Evolutionary conservation across 2,113 vertebrate species (phyloP), one percentile per base, ranked within the genome.

Genomic region (Rhombomys opimus): DNA sequence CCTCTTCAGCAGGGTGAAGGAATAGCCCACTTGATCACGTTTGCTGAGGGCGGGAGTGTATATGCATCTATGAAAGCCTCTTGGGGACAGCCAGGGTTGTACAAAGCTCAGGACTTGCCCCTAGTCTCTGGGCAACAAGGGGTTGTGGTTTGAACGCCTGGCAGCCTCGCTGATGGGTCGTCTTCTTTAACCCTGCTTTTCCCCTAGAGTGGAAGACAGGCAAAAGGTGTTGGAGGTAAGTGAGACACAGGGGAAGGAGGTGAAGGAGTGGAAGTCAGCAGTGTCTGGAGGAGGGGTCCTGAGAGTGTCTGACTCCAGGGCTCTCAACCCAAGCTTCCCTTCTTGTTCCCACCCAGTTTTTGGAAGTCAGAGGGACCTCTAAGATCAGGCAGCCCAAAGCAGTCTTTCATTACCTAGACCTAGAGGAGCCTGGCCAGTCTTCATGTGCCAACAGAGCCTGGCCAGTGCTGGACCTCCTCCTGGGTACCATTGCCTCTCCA

Each of bases 71-170:
- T 57, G 80, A 80, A 63, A 63, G 14, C 84, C 30, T 88, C 23
- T n/a, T 57, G 11, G 15, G 65, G 38, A 54, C 59, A 46, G 41
- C 72, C 10, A 35, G 70, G n/a, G 35, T 13, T 10, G 82, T 6
- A 25, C 20, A 17, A 61, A 75, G 67, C 38, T 54, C 35, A 15
- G 54, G 27, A 73, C 46, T 72, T 72, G 93, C 46, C 72, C 23
- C 5, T n/a, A 3, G 86, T 52, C 70, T 3, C 68, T 54, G 11
- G 25, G 10, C 72, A 32, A 68, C 72, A n/a, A 10, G 2, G 41
- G n/a, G 80, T 70, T 90, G 72, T 73, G 80, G 38, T 27, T 92
- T 67, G 96, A 94, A 75, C 78, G 27, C 18, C 20, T 35, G 86
- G 35, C 32, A 1, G 27, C 17, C 20, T 52, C 68, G 54, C n/a